Percentiles rank a stretch among this genome's conserved stretches.
Conservation (phyloP, 2,113 vertebrate genomes). For the human (Homo sapiens) region DNA sequence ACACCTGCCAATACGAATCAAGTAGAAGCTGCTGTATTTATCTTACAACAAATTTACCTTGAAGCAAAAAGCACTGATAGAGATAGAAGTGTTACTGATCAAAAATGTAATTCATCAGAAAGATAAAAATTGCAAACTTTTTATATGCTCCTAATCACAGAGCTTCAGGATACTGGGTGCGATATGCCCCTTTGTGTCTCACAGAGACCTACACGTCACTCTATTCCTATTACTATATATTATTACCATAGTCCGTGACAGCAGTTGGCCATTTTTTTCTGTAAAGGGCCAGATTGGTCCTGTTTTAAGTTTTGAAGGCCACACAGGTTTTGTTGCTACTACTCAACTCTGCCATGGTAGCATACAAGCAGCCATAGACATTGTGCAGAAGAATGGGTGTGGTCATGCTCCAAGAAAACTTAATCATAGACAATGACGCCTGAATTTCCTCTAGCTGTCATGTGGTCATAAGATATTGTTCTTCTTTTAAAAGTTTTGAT, state of each 20-base stretch:
- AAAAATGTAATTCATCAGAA: not conserved
- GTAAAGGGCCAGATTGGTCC: fast-evolving
- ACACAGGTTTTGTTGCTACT: not conserved
- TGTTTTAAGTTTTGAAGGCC: not conserved
- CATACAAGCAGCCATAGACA: not conserved
- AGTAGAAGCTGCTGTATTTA: fast-evolving
- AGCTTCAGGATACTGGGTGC: not conserved
- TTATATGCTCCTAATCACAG: not conserved
- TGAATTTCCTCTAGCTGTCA: no score
- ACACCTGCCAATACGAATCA: not conserved
- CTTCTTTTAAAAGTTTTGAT: not conserved
- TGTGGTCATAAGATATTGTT: not conserved
- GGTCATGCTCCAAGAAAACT: not conserved
- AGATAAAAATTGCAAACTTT: not conserved
- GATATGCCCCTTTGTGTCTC: not conserved
- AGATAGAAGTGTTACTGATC: no score
- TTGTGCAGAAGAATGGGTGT: no score
- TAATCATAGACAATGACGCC: fast-evolving
- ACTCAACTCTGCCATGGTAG: not conserved
- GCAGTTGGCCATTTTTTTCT: not conserved
- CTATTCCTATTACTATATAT: no score
- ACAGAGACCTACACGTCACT: fast-evolving
- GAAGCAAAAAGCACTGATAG: not conserved
- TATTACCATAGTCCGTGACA: no score
- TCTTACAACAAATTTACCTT: not conserved